phyloP scores from a whole-genome alignment of 2,113 vertebrate genomes.

The Fulica atra region DNA sequence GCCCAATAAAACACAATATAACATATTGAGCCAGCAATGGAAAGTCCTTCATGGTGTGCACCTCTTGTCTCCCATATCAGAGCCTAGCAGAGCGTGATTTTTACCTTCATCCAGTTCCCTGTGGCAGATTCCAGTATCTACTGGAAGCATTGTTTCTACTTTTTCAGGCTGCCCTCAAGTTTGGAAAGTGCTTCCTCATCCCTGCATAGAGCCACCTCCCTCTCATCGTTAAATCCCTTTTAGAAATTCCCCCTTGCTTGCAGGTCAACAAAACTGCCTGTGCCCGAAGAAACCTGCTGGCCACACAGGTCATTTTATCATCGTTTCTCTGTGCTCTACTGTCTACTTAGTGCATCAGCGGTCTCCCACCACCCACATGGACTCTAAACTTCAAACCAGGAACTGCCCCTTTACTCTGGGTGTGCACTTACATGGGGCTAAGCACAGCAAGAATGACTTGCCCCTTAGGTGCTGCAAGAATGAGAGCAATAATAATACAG shows the following conservation, averaged over 20 bases:
- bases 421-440: neutral
- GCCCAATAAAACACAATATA: neutral
- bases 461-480: neutral
- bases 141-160: neutral
- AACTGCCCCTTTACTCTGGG: neutral
- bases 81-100: too few relatives aligned
- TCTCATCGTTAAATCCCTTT: neutral
- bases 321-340: neutral
- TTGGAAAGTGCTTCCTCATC: neutral
- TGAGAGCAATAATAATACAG: neutral
- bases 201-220: fast-evolving
- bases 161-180: neutral
- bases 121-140: neutral
- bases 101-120: neutral
- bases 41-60: neutral
- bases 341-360: neutral
- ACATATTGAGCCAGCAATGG: neutral
- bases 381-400: neutral
- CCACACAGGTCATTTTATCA: fast-evolving
- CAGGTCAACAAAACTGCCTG: fast-evolving
- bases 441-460: neutral
- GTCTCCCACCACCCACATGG: neutral
- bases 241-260: neutral
- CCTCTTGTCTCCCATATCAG: fast-evolving
- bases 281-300: neutral